phyloP scores from a whole-genome alignment of 2,797 vertebrate genomes.

The Gallirallus australis region DNA sequence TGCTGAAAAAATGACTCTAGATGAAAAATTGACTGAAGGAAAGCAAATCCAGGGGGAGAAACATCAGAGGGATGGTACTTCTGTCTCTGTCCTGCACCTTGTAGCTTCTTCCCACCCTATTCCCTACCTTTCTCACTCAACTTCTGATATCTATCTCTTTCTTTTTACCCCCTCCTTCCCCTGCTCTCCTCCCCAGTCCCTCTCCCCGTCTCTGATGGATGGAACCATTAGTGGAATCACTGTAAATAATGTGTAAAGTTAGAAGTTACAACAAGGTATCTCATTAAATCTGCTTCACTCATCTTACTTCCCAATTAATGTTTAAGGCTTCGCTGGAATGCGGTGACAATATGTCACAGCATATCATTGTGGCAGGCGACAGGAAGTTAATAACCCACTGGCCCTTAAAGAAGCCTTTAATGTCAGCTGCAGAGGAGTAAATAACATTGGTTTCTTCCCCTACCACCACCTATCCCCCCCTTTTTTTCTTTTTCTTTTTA shows the following conservation, averaged over 20 bases:
- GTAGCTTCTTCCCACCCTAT: neutral
- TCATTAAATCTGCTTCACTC: constrained; percentile 84
- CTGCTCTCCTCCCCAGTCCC: neutral
- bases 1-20: neutral
- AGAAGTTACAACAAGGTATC: constrained; percentile 86
- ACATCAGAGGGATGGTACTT: neutral
- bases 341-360: constrained; percentile 79
- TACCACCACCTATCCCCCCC: neutral
- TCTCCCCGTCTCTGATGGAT: constrained; percentile 79
- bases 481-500: constrained; percentile 26
- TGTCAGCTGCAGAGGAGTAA: constrained; percentile 71
- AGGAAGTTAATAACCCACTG: constrained; percentile 79
- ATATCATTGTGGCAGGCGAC: constrained; percentile 67
- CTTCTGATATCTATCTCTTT: neutral
- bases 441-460: constrained; percentile 60
- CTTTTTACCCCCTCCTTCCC: neutral
- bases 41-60: neutral
- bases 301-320: constrained; percentile 86
- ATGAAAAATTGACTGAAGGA: neutral
- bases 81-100: neutral
- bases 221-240: constrained; percentile 85
- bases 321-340: constrained; percentile 76
- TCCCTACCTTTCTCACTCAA: neutral
- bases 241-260: constrained; percentile 86
- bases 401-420: constrained; percentile 71